Evolutionary conservation across 2,888 invertebrate genomes (phyloP), one percentile per base, ranked within the genome.

Genomic region (Lasiommata megera): DNA sequence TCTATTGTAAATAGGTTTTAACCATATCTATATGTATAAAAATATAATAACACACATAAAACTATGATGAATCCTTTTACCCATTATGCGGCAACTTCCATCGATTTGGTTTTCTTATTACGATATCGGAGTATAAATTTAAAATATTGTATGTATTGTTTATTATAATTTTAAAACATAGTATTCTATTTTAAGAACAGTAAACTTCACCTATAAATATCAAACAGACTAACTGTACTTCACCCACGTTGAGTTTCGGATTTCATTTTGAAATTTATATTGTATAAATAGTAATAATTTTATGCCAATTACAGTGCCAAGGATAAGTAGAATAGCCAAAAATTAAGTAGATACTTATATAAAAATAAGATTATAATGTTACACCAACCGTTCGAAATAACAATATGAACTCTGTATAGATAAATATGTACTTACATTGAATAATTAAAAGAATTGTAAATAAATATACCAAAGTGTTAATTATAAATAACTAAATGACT

Each of bases 401-500:
- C 46, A 29, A 31, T 29, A 46, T 31, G 46, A 16, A 46, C 17
- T 54, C 29, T 46, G 46, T 6, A 31, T 46, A 46, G 11, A 9
- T 46, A 16, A 14, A 28, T 54, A 59, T 41, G 11, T 34, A 34
- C 56, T 52, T 62, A 58, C 57, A 55, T 58, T 51, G 38, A 58
- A 46, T 29, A 59, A 48, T 51, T 62, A 59, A 62, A 52, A 60
- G 52, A 47, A 54, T 60, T 67, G 66, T 67, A 66, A 65, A 66
- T 67, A 64, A 60, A 63, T 58, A 54, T 60, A 61, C 63, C 31
- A 16, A 65, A 65, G 56, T 64, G 50, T 57, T 62, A 64, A 63
- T 62, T 56, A 56, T 51, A 57, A 52, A 23, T 6, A 51, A 18
- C 16, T 17, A 38, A 58, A 48, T 57, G 34, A 58, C 46, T 63